Percentiles rank a stretch among this genome's conserved stretches.
Evolutionary conservation across 2,113 vertebrate genomes (phyloP).

Genomic region (Psittacara wagleri): DNA sequence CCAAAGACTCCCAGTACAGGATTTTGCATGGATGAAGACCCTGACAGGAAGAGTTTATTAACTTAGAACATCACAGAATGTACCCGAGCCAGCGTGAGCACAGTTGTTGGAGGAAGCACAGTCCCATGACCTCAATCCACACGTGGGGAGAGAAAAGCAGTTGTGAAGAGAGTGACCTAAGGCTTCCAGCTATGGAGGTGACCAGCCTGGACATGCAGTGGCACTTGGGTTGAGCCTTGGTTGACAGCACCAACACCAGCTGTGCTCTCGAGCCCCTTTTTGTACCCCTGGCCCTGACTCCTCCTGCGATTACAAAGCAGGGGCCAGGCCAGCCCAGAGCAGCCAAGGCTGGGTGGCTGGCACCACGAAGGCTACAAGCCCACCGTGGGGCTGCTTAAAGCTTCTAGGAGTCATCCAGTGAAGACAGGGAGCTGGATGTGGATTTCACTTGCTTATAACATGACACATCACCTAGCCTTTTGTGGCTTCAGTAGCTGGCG

Average conservation of each 20-base stretch:
- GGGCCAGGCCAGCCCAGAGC: background rate
- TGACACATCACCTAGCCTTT: background rate
- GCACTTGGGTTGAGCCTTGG: background rate
- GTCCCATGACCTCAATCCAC: background rate
- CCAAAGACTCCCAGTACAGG: background rate
- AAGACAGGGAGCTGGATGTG: background rate
- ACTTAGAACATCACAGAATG: background rate
- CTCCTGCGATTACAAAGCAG: background rate
- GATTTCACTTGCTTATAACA: background rate
- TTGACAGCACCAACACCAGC: background rate
- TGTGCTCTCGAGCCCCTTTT: background rate
- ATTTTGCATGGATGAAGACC: background rate
- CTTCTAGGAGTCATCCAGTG: background rate
- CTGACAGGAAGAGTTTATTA: background rate
- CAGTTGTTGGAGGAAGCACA: background rate
- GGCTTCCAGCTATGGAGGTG: background rate
- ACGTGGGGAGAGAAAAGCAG: fast-evolving
- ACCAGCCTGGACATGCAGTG: fast-evolving
- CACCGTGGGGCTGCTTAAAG: background rate
- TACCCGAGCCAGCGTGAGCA: background rate
- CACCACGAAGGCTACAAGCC: background rate
- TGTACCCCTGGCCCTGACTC: background rate
- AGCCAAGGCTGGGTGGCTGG: background rate
- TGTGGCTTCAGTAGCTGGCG: background rate
- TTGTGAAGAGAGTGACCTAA: background rate